phyloP scores from a whole-genome alignment of 2,113 vertebrate genomes.

The Oreochromis aureus region DNA sequence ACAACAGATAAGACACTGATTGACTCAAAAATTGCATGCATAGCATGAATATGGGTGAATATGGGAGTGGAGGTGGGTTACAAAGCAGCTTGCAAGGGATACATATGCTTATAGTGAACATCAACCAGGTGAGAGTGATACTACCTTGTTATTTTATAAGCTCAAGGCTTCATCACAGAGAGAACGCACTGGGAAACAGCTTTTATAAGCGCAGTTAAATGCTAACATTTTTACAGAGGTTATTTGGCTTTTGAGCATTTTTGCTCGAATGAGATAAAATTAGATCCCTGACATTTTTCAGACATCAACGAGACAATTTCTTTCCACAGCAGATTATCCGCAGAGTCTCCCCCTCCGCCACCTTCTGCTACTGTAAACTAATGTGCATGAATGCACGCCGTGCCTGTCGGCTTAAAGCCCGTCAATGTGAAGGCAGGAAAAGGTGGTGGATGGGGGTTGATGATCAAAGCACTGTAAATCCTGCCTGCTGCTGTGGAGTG shows the following conservation, averaged over 20 bases:
- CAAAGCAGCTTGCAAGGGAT: not conserved
- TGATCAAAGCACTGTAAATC: conserved; percentile 43
- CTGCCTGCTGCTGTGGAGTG: conserved; percentile 25
- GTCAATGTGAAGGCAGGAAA: not conserved
- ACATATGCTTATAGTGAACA: not conserved
- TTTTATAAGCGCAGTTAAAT: not conserved
- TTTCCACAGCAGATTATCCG: not conserved
- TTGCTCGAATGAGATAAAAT: not conserved
- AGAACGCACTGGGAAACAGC: not conserved
- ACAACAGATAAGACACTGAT: not conserved
- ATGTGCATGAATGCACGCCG: not conserved
- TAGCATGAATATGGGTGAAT: not conserved
- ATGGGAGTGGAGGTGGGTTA: not conserved
- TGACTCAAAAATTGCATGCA: not conserved
- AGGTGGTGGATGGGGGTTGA: not conserved
- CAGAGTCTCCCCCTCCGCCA: not conserved
- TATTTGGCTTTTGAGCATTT: not conserved
- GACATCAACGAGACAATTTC: not conserved
- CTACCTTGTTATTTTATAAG: not conserved
- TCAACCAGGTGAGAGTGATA: not conserved
- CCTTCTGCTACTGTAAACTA: not conserved
- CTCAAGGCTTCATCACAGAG: not conserved
- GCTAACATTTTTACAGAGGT: not conserved
- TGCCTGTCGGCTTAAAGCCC: not conserved
- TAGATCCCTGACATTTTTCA: not conserved